Conservation (phyloP, 2,888 invertebrate genomes). For the Rhagonycha lutea region DNA sequence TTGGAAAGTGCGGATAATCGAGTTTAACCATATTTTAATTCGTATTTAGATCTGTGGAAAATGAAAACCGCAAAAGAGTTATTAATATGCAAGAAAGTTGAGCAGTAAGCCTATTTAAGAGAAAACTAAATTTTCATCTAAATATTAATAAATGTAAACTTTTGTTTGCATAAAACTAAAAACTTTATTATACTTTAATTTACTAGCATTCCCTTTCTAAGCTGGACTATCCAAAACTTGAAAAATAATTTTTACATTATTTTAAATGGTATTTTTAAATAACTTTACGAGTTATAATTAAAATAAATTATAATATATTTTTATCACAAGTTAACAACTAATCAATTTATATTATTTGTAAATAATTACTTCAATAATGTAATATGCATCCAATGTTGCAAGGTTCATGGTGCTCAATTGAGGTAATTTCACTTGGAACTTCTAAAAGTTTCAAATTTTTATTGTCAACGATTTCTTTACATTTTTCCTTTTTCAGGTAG, state of each 20-base stretch:
- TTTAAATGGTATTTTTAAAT: too few relatives aligned
- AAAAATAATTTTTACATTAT: neutral
- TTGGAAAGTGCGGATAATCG: constrained; percentile 26
- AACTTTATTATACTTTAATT: neutral
- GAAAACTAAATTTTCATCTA: constrained; percentile 10
- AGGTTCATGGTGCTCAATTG: neutral
- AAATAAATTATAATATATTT: too few relatives aligned
- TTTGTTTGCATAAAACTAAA: neutral
- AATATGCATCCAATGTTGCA: too few relatives aligned
- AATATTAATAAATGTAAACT: neutral
- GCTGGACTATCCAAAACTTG: neutral
- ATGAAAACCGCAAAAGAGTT: constrained; percentile 23
- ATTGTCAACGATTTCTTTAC: neutral
- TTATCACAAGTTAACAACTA: too few relatives aligned
- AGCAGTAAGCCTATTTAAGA: constrained; percentile 21
- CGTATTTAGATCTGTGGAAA: constrained; percentile 24
- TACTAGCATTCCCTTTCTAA: neutral
- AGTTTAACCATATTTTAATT: constrained; percentile 27
- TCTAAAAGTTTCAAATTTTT: neutral
- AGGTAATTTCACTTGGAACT: neutral
- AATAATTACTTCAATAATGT: too few relatives aligned
- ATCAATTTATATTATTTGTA: too few relatives aligned
- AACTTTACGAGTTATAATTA: too few relatives aligned
- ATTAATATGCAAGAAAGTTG: constrained; percentile 25
- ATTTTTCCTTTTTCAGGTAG: neutral